A percentile compares a stretch with the other conserved stretches of the same genome.
Evolutionary conservation across 2,888 invertebrate genomes (phyloP).

Genomic region (Itoplectis maculator): DNA sequence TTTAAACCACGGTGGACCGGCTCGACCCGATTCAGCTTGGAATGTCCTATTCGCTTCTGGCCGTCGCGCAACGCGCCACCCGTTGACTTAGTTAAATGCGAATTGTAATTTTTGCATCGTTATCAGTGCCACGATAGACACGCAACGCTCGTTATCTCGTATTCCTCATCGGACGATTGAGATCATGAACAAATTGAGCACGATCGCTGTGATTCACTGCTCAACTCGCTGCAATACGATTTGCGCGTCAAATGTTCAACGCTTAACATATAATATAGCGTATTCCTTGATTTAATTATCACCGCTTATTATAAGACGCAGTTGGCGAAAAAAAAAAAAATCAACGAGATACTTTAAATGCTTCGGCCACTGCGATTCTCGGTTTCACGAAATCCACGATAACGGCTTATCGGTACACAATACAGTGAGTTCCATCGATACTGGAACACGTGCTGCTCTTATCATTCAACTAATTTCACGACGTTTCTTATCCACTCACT

Average conservation of each 20-base stretch:
- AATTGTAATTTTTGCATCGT: not conserved
- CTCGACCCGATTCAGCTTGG: not conserved
- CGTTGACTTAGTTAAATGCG: not conserved
- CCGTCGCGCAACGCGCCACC: not conserved
- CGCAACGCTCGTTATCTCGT: not conserved
- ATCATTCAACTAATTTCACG: not conserved
- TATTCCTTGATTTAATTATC: too few relatives aligned
- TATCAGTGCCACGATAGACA: not conserved
- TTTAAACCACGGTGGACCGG: too few relatives aligned
- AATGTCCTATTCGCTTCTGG: not conserved
- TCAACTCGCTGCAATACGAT: not conserved
- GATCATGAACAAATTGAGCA: not conserved
- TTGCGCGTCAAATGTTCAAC: not conserved
- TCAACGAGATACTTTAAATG: not conserved
- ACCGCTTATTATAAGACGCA: too few relatives aligned
- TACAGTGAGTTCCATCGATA: not conserved
- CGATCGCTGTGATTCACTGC: not conserved
- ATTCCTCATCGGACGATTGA: slow-evolving; percentile 1
- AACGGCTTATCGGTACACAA: not conserved
- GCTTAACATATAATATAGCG: not conserved
- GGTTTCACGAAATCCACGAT: not conserved
- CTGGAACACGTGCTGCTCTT: not conserved
- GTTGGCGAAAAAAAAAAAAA: not conserved
- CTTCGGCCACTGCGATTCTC: not conserved
- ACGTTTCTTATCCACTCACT: not conserved